phyloP scores from a whole-genome alignment of 2,797 vertebrate genomes.

The Pantherophis vulpinus region DNA sequence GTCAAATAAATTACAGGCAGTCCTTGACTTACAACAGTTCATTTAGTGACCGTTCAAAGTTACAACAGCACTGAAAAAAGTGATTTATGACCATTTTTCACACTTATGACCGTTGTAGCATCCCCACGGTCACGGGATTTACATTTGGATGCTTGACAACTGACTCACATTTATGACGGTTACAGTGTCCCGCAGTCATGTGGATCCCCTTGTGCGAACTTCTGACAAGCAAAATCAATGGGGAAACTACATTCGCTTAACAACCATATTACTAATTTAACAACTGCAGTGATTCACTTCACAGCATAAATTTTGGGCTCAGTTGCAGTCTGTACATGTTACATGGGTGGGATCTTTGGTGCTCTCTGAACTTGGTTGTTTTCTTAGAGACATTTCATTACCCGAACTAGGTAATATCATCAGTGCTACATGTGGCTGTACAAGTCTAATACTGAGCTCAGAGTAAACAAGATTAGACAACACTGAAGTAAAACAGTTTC shows the following conservation, averaged over 20 bases:
- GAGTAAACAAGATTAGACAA: neutral
- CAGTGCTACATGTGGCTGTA: neutral
- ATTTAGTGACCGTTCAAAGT: no score
- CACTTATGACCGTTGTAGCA: no score
- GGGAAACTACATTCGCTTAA: neutral
- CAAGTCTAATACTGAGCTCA: neutral
- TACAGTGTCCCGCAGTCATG: no score
- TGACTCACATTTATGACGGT: no score
- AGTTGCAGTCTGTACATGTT: neutral
- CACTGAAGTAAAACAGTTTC: neutral
- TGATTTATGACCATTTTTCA: no score
- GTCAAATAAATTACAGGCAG: neutral
- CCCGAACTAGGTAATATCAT: neutral
- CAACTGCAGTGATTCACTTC: neutral
- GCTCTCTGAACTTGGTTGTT: neutral
- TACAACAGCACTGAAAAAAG: no score
- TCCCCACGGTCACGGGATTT: no score
- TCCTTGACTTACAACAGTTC: no score
- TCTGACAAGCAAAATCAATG: neutral
- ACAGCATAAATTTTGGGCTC: neutral
- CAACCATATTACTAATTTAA: neutral
- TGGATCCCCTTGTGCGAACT: no score
- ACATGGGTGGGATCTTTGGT: neutral
- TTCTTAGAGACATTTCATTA: neutral
- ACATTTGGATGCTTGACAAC: no score